Evolutionary conservation across 2,888 invertebrate genomes (phyloP).

Genomic region (Bugulina stolonifera): DNA sequence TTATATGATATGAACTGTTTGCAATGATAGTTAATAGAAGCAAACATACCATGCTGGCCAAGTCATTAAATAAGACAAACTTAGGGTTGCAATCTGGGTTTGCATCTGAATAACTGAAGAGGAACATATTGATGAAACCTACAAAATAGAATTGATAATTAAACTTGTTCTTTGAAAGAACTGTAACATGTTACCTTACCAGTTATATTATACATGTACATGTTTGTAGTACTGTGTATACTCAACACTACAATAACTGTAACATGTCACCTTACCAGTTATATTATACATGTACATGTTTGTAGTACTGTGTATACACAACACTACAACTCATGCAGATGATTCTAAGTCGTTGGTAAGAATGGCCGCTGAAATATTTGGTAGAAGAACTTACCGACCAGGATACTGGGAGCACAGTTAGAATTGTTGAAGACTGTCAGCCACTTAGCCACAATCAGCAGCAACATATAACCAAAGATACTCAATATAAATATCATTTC

Average conservation of each 20-base stretch:
- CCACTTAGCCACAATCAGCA: constrained; percentile 96
- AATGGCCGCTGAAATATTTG: too few species aligned
- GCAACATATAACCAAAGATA: constrained; percentile 90
- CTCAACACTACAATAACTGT: too few species aligned
- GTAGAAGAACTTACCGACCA: constrained; percentile 61
- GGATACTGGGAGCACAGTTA: constrained; percentile 83
- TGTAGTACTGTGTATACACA: too few species aligned
- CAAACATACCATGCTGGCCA: constrained; percentile 24
- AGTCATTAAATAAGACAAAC: constrained; percentile 8
- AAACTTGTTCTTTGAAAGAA: neutral
- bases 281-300: too few species aligned
- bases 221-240: too few species aligned
- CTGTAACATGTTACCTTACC: too few species aligned
- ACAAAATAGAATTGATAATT: constrained; percentile 29
- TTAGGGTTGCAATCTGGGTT: neutral
- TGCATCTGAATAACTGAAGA: neutral
- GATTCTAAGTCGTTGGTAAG: too few species aligned
- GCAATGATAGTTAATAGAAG: too few species aligned
- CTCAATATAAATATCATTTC: constrained; percentile 83
- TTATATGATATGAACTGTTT: too few species aligned
- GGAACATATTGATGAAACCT: constrained; percentile 94
- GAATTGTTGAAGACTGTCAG: constrained; percentile 56
- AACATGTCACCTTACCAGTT: too few species aligned
- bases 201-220: too few species aligned
- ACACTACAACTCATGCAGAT: too few species aligned